Evolutionary conservation across 2,888 invertebrate genomes (phyloP).

Genomic region (Limnephilus marmoratus): DNA sequence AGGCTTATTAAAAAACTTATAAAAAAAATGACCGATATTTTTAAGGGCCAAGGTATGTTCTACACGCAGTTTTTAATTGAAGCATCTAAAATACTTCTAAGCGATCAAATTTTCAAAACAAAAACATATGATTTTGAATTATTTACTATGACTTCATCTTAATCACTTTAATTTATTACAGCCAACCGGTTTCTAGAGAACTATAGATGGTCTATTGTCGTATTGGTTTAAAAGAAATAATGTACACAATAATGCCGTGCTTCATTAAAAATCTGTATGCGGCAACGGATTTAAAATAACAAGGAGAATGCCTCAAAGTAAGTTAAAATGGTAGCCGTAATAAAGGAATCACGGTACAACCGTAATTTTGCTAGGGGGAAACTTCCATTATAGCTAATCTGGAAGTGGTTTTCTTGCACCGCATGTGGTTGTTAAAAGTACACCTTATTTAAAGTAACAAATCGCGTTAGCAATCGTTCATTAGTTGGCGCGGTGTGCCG

Average conservation of each 20-base stretch:
- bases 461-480: constrained; percentile 15
- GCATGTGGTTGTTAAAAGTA: neutral
- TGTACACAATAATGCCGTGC: neutral
- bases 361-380: neutral
- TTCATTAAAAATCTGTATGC: neutral
- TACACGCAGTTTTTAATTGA: no score
- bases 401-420: neutral
- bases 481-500: constrained; percentile 10
- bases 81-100: no score
- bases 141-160: no score
- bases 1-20: no score
- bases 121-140: no score
- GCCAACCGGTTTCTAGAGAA: no score
- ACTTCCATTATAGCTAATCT: neutral
- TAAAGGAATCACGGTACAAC: neutral
- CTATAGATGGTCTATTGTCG: no score
- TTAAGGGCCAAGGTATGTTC: no score
- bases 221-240: neutral
- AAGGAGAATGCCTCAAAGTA: neutral
- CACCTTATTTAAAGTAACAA: constrained; percentile 3
- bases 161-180: no score
- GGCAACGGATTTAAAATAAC: neutral
- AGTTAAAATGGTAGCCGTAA: neutral
- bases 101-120: no score
- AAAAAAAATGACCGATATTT: no score